Base-by-base conservation (phyloP, 2,797 vertebrate species). In the Bovichtus diacanthus region DNA sequence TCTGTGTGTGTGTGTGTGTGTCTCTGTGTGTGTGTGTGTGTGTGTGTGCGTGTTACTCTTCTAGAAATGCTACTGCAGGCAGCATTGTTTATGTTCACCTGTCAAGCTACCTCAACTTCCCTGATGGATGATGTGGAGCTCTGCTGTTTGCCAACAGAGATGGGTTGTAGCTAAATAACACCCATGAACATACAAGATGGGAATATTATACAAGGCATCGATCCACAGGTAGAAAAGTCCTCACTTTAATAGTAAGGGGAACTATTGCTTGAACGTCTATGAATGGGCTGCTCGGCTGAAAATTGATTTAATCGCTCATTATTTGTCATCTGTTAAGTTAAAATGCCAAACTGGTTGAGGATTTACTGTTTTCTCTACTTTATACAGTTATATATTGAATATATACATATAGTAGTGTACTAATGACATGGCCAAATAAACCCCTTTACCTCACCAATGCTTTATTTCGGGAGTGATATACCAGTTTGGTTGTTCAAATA, bases 121-220 rank as follows among this genome's bases (percentile, higher is more conserved):
- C 75, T 90, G 87, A 90, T 88, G 80, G 89, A 84, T 89, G 89
- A 84, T 81, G 82, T 66, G 77, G 76, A 77, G 74, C 82, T 81
- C 50, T 61, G 78, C 74, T 88, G 80, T 87, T 83, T 83, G 78
- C 86, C 80, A 81, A 72, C 76, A 84, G 79, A 80, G 81, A 77
- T 13, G 21, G 56, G 74, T 66, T 84, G 79, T 68, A 67, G 83
- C 72, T 85, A 82, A 86, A 86, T 84, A 78, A 76, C 59, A 74
- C 64, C 68, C 64, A 76, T 81, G 65, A 87, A 76, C 58, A 70
- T 59, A 76, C 29, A 60, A 62, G 54, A 81, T 66, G 34, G 18
- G 19, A 62, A 66, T 78, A 67, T 80, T 51, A 60, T 34, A 50
- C 59, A 23, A 47, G 34, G n/a, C 54, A 27, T 70, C 21, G 53